Evolutionary conservation across 64 coral and sea anemone species (phyloP).

Genomic region (Pocillopora verrucosa): DNA sequence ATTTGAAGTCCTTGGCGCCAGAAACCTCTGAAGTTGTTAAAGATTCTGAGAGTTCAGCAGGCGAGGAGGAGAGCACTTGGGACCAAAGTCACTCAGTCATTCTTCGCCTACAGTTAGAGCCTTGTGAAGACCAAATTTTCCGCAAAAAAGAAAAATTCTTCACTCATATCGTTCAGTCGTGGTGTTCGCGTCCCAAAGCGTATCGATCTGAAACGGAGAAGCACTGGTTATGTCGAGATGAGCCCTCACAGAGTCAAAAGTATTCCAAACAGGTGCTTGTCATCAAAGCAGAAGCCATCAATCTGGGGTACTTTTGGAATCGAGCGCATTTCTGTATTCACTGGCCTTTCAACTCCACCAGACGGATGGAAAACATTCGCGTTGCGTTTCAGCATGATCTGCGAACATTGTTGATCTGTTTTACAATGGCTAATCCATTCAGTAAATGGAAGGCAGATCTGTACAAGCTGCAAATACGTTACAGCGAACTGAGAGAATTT

Average conservation of each 20-base stretch:
- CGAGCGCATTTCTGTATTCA: constrained; percentile 55
- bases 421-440: constrained; percentile 44
- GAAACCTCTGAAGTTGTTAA: neutral
- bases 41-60: neutral
- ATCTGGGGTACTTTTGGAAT: constrained; percentile 71
- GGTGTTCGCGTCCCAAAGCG: constrained; percentile 53
- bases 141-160: constrained; percentile 61
- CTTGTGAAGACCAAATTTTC: constrained; percentile 25
- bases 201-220: constrained; percentile 2
- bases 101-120: constrained; percentile 50
- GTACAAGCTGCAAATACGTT: constrained; percentile 84
- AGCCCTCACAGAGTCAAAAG: constrained; percentile 21
- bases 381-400: constrained; percentile 92
- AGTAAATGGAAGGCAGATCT: constrained; percentile 32
- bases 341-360: constrained; percentile 44
- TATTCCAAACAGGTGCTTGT: constrained; percentile 55
- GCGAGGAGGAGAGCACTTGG: neutral
- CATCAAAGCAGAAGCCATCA: constrained; percentile 40
- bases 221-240: constrained; percentile 53
- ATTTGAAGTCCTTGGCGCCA: constrained; percentile 45
- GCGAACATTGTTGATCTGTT: constrained; percentile 57
- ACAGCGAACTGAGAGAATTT: constrained; percentile 64
- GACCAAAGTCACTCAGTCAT: neutral
- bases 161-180: constrained; percentile 39
- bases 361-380: constrained; percentile 4